A percentile compares a stretch with the other conserved stretches of the same genome.
These are phyloP conservation scores for Galleria mellonella DNA, from an alignment of 1,140 invertebrate genomes.

Conservation along the genomic window DNA sequence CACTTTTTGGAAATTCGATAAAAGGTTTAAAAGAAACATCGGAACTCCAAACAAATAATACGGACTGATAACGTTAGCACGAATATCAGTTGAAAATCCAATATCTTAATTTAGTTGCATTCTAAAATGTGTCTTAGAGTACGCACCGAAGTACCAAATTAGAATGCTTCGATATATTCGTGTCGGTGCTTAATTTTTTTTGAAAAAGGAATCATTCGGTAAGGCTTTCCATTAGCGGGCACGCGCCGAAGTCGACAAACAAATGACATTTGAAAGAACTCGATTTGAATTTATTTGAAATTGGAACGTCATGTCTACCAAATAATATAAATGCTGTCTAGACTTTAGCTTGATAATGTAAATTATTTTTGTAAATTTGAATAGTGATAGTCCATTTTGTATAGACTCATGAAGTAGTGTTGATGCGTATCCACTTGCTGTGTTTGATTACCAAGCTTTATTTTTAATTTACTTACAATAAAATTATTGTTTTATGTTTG, in stretches of 20 bases:
- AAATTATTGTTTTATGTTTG: no score
- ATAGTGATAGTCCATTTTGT: no score
- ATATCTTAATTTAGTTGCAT: conserved; percentile 3
- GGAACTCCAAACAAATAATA: conserved; percentile 50
- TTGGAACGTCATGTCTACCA: conserved; percentile 51
- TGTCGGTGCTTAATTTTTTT: conserved; percentile 36
- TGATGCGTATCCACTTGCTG: no score
- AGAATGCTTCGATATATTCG: conserved; percentile 12
- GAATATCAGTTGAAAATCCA: conserved; percentile 21
- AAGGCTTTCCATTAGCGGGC: conserved; percentile 68
- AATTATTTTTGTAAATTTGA: conserved; percentile 7
- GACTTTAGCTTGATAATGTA: conserved; percentile 47
- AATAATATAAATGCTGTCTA: conserved; percentile 61
- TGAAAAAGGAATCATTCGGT: conserved; percentile 41
- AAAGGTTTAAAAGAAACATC: conserved; percentile 40
- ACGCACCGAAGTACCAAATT: conserved; percentile 16
- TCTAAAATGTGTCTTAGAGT: conserved; percentile 18
- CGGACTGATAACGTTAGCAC: conserved; percentile 53
- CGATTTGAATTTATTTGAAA: conserved; percentile 61
- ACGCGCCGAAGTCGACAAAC: conserved; percentile 60
- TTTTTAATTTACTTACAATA: no score
- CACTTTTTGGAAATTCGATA: conserved; percentile 48
- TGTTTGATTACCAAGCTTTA: no score
- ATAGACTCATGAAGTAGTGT: no score
- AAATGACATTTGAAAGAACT: conserved; percentile 67